Evolutionary conservation across 2,888 invertebrate genomes (phyloP).

Genomic region (Aleiodes leptofemur): DNA sequence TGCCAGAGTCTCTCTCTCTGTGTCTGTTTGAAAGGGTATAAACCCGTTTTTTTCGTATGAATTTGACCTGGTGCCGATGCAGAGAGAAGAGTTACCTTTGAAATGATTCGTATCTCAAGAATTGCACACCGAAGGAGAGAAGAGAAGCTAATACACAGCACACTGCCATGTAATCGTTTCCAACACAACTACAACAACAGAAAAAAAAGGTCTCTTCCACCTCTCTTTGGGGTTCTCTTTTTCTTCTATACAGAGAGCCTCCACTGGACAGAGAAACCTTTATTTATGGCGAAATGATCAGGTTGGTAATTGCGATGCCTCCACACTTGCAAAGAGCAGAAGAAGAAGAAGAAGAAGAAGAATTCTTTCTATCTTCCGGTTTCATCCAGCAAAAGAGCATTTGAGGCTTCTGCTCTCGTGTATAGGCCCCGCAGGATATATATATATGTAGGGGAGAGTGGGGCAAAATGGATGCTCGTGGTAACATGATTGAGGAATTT

Average conservation of each 20-base stretch:
- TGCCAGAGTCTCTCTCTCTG: too few relatives aligned
- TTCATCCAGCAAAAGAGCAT: background rate
- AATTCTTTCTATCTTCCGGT: conserved; percentile 60
- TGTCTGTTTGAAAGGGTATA: background rate
- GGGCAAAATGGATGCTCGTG: too few relatives aligned
- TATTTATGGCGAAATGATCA: conserved; percentile 71
- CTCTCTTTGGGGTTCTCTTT: conserved; percentile 33
- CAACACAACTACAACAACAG: background rate
- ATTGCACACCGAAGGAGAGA: conserved; percentile 36
- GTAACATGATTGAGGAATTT: too few relatives aligned
- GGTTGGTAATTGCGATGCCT: conserved; percentile 69
- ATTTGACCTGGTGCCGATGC: conserved; percentile 7
- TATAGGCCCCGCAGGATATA: background rate
- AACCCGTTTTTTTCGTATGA: conserved; percentile 30
- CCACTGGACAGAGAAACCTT: conserved; percentile 55
- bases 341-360: conserved; percentile 43
- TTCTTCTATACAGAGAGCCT: background rate
- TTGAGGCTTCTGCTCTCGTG: conserved; percentile 3
- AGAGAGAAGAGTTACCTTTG: conserved; percentile 9
- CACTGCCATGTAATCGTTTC: conserved; percentile 19
- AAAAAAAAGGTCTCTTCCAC: conserved; percentile 31
- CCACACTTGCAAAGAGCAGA: conserved; percentile 50
- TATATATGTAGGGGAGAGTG: background rate
- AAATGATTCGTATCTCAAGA: conserved; percentile 31
- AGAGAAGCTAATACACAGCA: conserved; percentile 2